Conservation (phyloP, 1,140 invertebrate species). For the Centruroides sculpturatus region DNA sequence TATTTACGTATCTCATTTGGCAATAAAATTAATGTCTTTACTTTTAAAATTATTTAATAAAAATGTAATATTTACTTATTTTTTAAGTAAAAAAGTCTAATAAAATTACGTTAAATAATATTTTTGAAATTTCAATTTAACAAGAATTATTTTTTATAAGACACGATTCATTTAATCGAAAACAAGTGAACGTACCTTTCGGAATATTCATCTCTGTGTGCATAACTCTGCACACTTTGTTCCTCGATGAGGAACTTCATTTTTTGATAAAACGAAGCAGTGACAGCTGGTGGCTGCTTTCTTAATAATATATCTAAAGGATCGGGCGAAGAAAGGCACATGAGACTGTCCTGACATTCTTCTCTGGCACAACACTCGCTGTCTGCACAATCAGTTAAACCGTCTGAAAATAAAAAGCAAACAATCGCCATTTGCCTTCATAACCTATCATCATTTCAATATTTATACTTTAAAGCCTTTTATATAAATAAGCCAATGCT, state of each 20-base stretch:
- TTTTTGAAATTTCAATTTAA: background rate
- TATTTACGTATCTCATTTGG: background rate
- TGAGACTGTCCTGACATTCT: conserved; percentile 63
- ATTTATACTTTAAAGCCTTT: too few relatives aligned
- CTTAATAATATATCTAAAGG: conserved; percentile 83
- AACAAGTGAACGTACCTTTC: conserved; percentile 60
- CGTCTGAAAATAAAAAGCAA: conserved; percentile 48
- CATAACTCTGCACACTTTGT: conserved; percentile 92
- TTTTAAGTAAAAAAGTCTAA: background rate
- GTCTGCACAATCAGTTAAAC: conserved; percentile 90
- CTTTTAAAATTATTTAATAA: too few relatives aligned
- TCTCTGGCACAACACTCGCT: conserved; percentile 82
- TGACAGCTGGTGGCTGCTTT: conserved; percentile 87
- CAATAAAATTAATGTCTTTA: background rate
- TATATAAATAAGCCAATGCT: too few relatives aligned
- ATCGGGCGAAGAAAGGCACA: conserved; percentile 81
- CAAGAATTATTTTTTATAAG: too few relatives aligned
- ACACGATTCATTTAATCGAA: background rate
- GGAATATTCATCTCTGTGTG: conserved; percentile 84
- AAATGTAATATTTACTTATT: too few relatives aligned
- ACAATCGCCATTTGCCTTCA: too few relatives aligned
- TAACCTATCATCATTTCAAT: too few relatives aligned
- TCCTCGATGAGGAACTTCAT: conserved; percentile 98
- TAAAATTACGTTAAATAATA: background rate
- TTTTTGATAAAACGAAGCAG: conserved; percentile 92